Evolutionary conservation across 2,888 invertebrate species (phyloP).

Genomic region (Philonicus albiceps): DNA sequence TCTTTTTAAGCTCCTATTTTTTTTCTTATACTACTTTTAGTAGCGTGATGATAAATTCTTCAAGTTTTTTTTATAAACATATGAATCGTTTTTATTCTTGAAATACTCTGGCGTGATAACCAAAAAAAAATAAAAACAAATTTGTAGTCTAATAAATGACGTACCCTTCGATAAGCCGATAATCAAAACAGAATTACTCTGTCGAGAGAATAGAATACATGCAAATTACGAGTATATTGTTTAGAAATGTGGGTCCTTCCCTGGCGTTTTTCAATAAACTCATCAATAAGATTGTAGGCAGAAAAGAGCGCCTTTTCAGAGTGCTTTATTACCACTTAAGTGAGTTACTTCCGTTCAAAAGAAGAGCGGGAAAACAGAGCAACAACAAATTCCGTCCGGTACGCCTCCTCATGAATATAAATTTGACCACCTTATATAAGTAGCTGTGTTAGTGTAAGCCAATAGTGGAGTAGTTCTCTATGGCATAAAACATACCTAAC

Average conservation of each 20-base stretch:
- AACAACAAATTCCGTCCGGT: not conserved
- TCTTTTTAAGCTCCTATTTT: too few relatives aligned
- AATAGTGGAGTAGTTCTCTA: not conserved
- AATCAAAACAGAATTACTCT: not conserved
- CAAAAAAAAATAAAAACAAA: not conserved
- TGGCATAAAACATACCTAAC: not conserved
- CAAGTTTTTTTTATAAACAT: not conserved
- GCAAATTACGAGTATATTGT: not conserved
- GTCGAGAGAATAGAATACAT: not conserved
- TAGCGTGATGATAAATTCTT: not conserved
- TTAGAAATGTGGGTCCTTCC: not conserved
- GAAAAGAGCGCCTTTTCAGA: not conserved
- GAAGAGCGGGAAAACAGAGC: not conserved
- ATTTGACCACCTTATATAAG: not conserved
- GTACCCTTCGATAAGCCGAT: not conserved
- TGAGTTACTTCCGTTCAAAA: not conserved
- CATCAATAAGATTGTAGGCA: not conserved
- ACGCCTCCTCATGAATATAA: not conserved
- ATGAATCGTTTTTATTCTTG: not conserved
- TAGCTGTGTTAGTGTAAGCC: not conserved
- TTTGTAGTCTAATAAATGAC: not conserved
- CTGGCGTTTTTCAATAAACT: not conserved
- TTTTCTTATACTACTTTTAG: too few relatives aligned
- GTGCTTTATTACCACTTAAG: not conserved
- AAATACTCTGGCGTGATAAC: not conserved